phyloP scores from a whole-genome alignment of 1,140 invertebrate species.

The Drosophila sturtevanti region DNA sequence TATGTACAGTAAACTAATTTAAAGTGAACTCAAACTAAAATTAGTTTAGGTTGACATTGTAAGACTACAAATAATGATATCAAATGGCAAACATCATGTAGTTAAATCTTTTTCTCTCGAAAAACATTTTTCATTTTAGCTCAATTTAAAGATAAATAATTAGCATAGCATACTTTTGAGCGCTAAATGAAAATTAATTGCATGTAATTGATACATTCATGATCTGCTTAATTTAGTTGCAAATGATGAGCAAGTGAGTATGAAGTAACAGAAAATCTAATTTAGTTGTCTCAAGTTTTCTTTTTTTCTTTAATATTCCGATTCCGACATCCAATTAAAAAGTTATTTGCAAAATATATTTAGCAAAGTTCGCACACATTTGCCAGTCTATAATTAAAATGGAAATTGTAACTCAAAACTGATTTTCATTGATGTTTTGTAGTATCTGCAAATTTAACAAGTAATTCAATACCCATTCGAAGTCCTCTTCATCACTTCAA shows the following conservation, averaged over 20 bases:
- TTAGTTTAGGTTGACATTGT: too few species aligned
- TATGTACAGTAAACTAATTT: too few species aligned
- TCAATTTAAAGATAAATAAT: slow-evolving; percentile 43
- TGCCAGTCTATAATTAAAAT: not conserved
- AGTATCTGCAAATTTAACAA: not conserved
- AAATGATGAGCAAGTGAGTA: slow-evolving; percentile 15
- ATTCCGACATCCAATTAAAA: too few species aligned
- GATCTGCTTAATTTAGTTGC: slow-evolving; percentile 13
- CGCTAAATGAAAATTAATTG: slow-evolving; percentile 7
- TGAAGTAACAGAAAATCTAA: not conserved
- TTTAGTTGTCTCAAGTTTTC: too few species aligned
- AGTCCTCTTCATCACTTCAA: not conserved
- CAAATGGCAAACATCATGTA: too few species aligned
- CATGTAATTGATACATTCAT: not conserved
- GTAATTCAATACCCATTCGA: not conserved
- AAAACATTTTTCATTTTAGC: too few species aligned
- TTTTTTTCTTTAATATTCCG: too few species aligned
- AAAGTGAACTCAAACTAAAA: too few species aligned
- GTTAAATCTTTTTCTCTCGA: too few species aligned
- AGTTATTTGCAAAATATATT: too few species aligned
- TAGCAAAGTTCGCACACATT: not conserved
- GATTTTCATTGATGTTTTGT: not conserved
- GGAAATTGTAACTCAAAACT: not conserved
- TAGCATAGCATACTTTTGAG: slow-evolving; percentile 21
- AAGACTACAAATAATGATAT: too few species aligned